Percentiles rank a stretch among this genome's conserved stretches.
Evolutionary conservation across 2,797 vertebrate genomes (phyloP).

Genomic region (Melanotaenia boesemani): DNA sequence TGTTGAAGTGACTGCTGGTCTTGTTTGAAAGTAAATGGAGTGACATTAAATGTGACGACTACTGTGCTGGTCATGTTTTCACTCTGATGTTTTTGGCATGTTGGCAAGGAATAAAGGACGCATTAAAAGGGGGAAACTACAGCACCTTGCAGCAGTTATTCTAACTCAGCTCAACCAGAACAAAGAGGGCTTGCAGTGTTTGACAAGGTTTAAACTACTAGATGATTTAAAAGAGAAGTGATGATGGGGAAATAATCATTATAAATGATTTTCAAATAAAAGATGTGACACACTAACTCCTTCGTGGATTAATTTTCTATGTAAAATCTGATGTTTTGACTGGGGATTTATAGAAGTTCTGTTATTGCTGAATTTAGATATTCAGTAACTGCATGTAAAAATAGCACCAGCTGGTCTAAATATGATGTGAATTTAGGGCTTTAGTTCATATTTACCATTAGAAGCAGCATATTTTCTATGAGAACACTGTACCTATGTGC

Average conservation of each 20-base stretch:
- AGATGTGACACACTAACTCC: conserved; percentile 38
- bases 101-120: conserved; percentile 42
- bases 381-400: no score
- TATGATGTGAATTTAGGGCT: no score
- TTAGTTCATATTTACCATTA: no score
- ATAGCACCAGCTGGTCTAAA: no score
- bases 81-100: conserved; percentile 48
- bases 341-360: no score
- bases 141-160: conserved; percentile 19
- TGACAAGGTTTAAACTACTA: conserved; percentile 47
- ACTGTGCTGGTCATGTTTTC: conserved; percentile 42
- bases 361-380: no score
- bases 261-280: conserved; percentile 79
- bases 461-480: no score
- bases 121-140: conserved; percentile 27
- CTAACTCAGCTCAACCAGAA: conserved; percentile 25
- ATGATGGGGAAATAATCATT: conserved; percentile 56
- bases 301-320: neutral
- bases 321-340: neutral
- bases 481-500: no score
- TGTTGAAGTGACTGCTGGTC: conserved; percentile 44
- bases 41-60: conserved; percentile 48
- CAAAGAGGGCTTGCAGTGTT: conserved; percentile 62
- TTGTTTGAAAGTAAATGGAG: conserved; percentile 47
- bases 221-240: conserved; percentile 29